Percentiles rank a stretch among this genome's conserved stretches.
Conservation (phyloP, 2,797 vertebrate genomes). For the Mus spretus region DNA sequence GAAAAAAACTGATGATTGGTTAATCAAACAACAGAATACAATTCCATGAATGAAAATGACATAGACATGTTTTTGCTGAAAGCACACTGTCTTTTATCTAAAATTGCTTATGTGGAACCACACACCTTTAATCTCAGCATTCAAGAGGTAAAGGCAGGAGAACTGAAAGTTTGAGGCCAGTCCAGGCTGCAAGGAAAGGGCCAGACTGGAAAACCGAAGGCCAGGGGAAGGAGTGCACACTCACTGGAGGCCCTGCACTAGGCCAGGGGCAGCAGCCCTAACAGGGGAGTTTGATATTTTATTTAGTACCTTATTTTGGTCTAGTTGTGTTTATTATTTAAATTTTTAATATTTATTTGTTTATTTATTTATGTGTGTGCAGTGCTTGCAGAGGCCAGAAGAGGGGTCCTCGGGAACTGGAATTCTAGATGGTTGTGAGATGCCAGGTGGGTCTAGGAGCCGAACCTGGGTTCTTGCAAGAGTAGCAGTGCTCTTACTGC, state of each 20-base stretch:
- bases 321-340: neutral
- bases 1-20: neutral
- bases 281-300: neutral
- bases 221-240: neutral
- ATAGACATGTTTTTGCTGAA: constrained; percentile 48
- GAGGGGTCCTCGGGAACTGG: neutral
- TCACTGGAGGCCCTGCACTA: neutral
- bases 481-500: neutral
- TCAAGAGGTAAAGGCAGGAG: neutral
- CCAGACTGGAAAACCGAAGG: neutral
- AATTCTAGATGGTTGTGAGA: neutral
- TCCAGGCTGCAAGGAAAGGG: neutral
- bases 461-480: neutral
- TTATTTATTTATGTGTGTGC: neutral
- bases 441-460: neutral
- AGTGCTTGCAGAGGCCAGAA: neutral
- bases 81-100: constrained; percentile 57
- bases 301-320: constrained; percentile 44
- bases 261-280: neutral
- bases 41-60: constrained; percentile 44
- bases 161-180: neutral
- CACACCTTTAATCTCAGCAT: neutral
- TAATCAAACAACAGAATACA: neutral
- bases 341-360: neutral
- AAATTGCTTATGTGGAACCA: neutral